A percentile compares a stretch with the other conserved stretches of the same genome.
phyloP scores from a whole-genome alignment of 2,797 vertebrate genomes.

The Lepilemur ruficaudatus region DNA sequence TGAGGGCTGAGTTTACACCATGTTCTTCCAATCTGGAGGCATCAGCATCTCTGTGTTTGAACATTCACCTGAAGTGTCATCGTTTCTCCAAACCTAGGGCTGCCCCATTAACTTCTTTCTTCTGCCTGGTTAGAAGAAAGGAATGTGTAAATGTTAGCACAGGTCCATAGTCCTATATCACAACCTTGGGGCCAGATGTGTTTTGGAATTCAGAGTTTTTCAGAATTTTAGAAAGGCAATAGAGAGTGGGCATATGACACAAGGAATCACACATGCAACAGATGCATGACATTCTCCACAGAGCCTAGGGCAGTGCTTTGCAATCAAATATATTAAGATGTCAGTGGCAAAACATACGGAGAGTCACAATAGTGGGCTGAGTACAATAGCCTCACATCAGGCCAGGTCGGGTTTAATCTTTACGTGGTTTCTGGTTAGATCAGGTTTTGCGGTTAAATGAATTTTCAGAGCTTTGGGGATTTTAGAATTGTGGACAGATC shows the following conservation, averaged over 20 bases:
- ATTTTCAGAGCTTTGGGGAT: not conserved
- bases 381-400: not conserved
- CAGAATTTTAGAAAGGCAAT: not conserved
- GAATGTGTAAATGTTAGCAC: not conserved
- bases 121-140: not conserved
- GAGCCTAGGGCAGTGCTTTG: not conserved
- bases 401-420: not conserved
- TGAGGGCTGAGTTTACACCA: not conserved
- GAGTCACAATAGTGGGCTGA: not conserved
- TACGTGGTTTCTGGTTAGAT: constrained; percentile 12
- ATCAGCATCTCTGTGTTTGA: not conserved
- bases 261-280: not conserved
- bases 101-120: not conserved
- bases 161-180: not conserved
- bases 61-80: not conserved
- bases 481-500: not conserved
- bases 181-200: not conserved
- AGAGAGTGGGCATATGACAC: not conserved
- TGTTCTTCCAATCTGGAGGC: not conserved
- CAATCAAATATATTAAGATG: constrained; percentile 25
- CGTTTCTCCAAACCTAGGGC: not conserved
- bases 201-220: constrained; percentile 12
- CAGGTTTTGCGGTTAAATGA: constrained; percentile 12
- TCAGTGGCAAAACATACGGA: not conserved
- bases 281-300: not conserved